A percentile compares a stretch with the other conserved stretches of the same genome.
phyloP scores from a whole-genome alignment of 2,113 vertebrate genomes.

The Prochilodus magdalenae region DNA sequence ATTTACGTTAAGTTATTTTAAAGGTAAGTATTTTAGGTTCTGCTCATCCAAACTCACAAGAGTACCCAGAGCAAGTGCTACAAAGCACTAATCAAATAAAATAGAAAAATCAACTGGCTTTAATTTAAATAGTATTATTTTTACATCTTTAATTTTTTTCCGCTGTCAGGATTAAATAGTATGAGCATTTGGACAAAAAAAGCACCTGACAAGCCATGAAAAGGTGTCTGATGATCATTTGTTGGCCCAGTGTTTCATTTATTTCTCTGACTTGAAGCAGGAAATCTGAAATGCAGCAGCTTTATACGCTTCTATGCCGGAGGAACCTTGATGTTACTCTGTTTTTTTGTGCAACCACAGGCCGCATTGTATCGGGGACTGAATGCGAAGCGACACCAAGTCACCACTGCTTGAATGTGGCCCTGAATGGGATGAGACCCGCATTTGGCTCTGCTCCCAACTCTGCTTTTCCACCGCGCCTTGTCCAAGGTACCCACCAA shows the following conservation, averaged over 20 bases:
- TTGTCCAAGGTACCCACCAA: constrained; percentile 59
- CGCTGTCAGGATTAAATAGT: background rate
- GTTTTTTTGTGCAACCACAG: background rate
- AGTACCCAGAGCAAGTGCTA: too few relatives aligned
- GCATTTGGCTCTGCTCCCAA: constrained; percentile 32
- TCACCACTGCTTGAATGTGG: constrained; percentile 15
- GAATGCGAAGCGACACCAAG: constrained; percentile 25
- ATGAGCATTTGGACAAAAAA: background rate
- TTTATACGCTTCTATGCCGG: background rate
- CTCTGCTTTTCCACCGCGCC: constrained; percentile 13
- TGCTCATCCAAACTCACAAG: too few relatives aligned
- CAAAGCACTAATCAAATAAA: too few relatives aligned
- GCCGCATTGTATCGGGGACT: background rate
- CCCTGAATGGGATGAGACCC: constrained; percentile 17
- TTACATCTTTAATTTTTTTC: background rate
- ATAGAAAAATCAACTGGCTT: too few relatives aligned
- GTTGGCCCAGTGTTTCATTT: background rate
- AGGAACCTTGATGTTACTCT: constrained; percentile 1
- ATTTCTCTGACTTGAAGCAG: background rate
- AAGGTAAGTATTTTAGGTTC: too few relatives aligned
- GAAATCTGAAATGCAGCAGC: background rate
- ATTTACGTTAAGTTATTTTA: too few relatives aligned
- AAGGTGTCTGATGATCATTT: background rate
- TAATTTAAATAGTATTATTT: background rate
- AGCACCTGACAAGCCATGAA: background rate